These are phyloP conservation scores for Zapornia atra DNA, from an alignment of 2,113 vertebrate genomes.

Conservation along the genomic window DNA sequence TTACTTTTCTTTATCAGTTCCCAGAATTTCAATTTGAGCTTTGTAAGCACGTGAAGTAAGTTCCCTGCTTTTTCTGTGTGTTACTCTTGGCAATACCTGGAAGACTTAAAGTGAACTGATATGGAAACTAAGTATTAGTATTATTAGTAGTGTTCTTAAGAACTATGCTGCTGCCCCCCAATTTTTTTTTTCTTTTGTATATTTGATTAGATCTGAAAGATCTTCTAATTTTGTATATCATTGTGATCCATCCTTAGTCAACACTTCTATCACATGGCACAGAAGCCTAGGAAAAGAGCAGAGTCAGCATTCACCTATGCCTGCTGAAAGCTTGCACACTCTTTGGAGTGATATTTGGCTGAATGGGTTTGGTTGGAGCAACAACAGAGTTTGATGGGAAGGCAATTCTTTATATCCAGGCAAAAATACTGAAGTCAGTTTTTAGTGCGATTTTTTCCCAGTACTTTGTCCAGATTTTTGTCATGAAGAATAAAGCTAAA, in stretches of 20 bases:
- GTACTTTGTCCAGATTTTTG: not conserved
- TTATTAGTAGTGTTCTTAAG: not conserved
- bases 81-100: not conserved
- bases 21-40: not conserved
- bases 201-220: not conserved
- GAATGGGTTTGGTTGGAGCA: not conserved
- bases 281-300: not conserved
- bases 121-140: not conserved
- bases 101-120: not conserved
- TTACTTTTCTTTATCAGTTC: not conserved
- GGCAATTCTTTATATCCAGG: not conserved
- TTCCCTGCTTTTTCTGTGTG: not conserved
- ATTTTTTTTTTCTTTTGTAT: not conserved
- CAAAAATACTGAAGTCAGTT: not conserved
- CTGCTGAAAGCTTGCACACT: not conserved
- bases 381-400: not conserved
- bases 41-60: not conserved
- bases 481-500: not conserved
- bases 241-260: not conserved
- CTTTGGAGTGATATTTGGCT: not conserved
- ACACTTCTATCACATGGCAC: not conserved
- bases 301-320: not conserved
- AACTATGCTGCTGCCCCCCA: not conserved
- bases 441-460: not conserved
- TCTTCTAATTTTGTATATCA: not conserved